phyloP scores from a whole-genome alignment of 2,888 invertebrate species.

The Caenorhabditis sulstoni region DNA sequence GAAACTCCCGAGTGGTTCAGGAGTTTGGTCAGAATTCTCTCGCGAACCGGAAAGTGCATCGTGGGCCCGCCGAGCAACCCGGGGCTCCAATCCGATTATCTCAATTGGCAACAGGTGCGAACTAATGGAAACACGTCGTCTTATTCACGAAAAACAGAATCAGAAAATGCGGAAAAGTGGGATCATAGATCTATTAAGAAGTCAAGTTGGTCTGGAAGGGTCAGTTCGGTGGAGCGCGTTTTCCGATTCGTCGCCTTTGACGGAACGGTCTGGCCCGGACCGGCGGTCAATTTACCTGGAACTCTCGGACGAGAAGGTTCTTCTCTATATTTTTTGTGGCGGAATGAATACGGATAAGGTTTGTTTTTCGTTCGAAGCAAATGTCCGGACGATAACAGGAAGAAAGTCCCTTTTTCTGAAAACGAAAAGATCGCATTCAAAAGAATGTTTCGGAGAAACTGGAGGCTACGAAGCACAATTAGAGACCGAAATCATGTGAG shows the following conservation, averaged over 20 bases:
- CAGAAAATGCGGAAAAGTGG: neutral
- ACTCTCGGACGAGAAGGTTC: too few species aligned
- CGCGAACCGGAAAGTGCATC: constrained; percentile 23
- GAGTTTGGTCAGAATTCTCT: constrained; percentile 1
- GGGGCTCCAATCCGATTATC: constrained; percentile 20
- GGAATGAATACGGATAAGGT: neutral
- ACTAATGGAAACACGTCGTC: neutral
- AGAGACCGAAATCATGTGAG: constrained; percentile 13
- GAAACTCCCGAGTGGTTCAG: too few species aligned
- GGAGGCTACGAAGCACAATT: constrained; percentile 21
- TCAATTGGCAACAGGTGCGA: constrained; percentile 38
- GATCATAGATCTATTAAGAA: neutral
- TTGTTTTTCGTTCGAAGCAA: too few species aligned
- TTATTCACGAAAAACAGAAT: neutral
- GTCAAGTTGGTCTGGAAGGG: neutral
- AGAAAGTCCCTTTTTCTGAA: neutral
- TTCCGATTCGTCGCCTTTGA: too few species aligned
- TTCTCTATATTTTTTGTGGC: neutral
- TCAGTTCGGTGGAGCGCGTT: neutral
- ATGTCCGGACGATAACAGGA: neutral
- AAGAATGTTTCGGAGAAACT: too few species aligned
- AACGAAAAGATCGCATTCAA: neutral
- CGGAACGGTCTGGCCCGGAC: too few species aligned
- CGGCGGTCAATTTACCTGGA: too few species aligned
- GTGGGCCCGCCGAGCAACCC: too few species aligned